Percentiles rank a stretch among this genome's conserved stretches.
These are phyloP conservation scores for Galaxias olidus DNA, from an alignment of 2,797 vertebrate genomes.

Conservation along the genomic window DNA sequence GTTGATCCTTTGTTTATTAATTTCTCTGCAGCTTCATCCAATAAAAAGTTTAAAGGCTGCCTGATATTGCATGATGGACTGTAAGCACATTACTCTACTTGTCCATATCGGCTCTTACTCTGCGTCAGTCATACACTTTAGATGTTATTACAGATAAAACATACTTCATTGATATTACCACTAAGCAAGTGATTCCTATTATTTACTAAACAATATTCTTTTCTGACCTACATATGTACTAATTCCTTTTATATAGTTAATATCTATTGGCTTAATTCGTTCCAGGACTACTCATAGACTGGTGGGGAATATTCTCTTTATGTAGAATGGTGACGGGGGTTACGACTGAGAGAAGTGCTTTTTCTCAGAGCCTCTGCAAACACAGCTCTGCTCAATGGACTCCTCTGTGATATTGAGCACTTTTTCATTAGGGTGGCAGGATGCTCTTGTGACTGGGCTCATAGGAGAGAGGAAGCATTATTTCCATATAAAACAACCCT, in stretches of 20 bases:
- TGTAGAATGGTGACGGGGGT: constrained; percentile 16
- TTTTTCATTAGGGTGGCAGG: constrained; percentile 32
- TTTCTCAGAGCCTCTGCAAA: constrained; percentile 26
- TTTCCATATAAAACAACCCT: constrained; percentile 36
- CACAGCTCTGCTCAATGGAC: constrained; percentile 27
- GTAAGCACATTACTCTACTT: not conserved
- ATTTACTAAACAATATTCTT: constrained; percentile 26
- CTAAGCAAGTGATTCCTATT: constrained; percentile 25
- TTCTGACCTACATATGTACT: too few species aligned
- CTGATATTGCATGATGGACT: too few species aligned
- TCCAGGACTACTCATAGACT: too few species aligned
- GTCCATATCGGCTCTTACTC: not conserved
- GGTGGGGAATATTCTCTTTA: not conserved
- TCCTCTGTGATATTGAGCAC: constrained; percentile 34
- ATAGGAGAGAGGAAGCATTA: constrained; percentile 21
- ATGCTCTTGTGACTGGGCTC: constrained; percentile 21
- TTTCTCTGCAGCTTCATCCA: too few species aligned
- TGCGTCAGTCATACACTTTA: not conserved
- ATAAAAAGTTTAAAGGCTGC: too few species aligned
- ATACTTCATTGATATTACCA: not conserved
- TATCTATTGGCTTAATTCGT: too few species aligned
- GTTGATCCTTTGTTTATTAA: too few species aligned
- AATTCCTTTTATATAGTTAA: too few species aligned
- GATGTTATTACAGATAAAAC: not conserved
- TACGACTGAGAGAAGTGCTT: constrained; percentile 13